These are phyloP conservation scores for Orycteropus afer DNA, from an alignment of 2,113 vertebrate genomes.

Conservation along the genomic window DNA sequence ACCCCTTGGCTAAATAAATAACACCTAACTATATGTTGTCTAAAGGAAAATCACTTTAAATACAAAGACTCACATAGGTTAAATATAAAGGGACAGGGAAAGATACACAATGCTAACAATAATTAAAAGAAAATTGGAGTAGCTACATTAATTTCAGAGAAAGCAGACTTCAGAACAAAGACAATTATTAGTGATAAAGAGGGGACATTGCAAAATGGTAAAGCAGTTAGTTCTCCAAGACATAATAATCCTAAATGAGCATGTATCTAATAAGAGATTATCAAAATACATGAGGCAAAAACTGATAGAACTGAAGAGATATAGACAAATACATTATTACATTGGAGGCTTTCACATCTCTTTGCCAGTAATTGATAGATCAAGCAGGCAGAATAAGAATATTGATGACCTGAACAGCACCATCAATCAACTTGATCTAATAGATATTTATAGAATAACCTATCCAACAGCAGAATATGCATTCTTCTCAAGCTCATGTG, in stretches of 20 bases:
- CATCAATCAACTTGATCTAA: conserved; percentile 43
- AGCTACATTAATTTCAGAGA: neutral
- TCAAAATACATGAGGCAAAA: neutral
- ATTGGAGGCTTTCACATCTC: neutral
- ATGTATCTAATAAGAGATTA: neutral
- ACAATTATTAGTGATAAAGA: neutral
- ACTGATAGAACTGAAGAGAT: neutral
- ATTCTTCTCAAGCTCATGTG: neutral
- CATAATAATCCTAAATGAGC: neutral
- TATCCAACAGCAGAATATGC: neutral
- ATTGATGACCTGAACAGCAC: neutral
- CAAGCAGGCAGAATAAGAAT: conserved; percentile 8
- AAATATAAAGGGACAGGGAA: neutral
- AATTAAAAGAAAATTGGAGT: neutral
- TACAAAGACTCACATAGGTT: neutral
- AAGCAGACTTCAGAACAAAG: neutral
- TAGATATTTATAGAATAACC: conserved; percentile 12
- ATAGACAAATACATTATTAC: neutral
- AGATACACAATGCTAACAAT: neutral
- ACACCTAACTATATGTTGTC: neutral
- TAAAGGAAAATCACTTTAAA: neutral
- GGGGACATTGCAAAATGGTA: neutral
- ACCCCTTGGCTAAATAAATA: neutral
- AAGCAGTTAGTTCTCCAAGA: neutral
- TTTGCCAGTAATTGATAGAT: conserved; percentile 24